Base-by-base conservation (phyloP, 2,797 vertebrate genomes). In the Sus cebifrons region DNA sequence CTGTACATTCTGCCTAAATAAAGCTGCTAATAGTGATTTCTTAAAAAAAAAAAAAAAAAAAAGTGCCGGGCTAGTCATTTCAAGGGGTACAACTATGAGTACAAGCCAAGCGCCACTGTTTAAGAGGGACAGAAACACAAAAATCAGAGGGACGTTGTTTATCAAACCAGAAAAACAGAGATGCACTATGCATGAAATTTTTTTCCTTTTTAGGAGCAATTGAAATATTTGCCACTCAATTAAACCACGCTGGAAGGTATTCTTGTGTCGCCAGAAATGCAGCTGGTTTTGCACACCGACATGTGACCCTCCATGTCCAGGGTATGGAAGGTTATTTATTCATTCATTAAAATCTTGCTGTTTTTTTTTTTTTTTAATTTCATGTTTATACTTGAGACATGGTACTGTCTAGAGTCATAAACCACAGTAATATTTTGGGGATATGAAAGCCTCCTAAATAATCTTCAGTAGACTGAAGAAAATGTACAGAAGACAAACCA, bases 261-360 rank as follows among this genome's bases (percentile, higher is more conserved):
- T 98, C 98, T 0, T 99, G 99, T 44, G 91, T 98, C 2, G 99
- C 99, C 9, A 98, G 97, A 96, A 99, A 99, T 1, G 96, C 99
- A 0, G 99, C 99, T 11, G 99, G 99, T 64, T 99, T 99, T 14
- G 99, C 99, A 20, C 98, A 99, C n/a, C 99, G 99, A 78, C 98
- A 99, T 0, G 97, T 99, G 68, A 99, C 98, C 79, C 99, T 99
- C 81, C 99, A 94, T 0, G 99, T 99, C 73, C 99, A 99, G 77
- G 99, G 99, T 99, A 98, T 98, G 98, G 70, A 75, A 94, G 58
- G 21, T 17, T 73, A 25, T 77, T 93, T 89, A 36, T 16, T 60
- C n/a, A 36, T 16, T 60, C n/a, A 15, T 44, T 40, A 27, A 74
- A 95, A 78, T 10, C 11, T 36, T 36, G 27, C n/a, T 3, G n/a